Conservation (phyloP, 2,888 invertebrate genomes). For the Strigamia maritima region DNA sequence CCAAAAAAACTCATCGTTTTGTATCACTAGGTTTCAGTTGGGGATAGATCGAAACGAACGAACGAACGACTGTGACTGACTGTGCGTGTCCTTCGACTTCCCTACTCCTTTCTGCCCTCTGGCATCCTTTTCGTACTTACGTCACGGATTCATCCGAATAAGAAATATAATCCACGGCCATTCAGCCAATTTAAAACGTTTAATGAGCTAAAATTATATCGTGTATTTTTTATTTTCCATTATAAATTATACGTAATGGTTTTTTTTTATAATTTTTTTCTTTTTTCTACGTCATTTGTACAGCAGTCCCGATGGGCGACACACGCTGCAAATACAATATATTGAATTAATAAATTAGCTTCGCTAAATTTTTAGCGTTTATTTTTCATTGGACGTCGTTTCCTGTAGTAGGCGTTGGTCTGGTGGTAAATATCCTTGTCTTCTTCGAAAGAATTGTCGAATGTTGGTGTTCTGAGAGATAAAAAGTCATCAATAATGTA, state of each 20-base stretch:
- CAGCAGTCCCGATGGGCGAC: not conserved
- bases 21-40: no score
- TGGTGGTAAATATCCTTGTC: slow-evolving; percentile 4
- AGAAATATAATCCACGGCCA: not conserved
- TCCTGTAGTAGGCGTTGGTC: not conserved
- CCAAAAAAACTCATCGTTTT: slow-evolving; percentile 27
- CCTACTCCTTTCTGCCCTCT: slow-evolving; percentile 14
- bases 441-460: not conserved
- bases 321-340: not conserved
- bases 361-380: not conserved
- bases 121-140: not conserved
- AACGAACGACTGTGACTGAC: no score
- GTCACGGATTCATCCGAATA: not conserved
- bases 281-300: not conserved
- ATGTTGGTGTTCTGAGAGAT: not conserved
- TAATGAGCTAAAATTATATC: not conserved
- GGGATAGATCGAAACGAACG: no score
- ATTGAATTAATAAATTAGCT: not conserved
- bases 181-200: no score
- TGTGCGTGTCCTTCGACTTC: slow-evolving; percentile 12
- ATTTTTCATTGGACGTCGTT: not conserved
- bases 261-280: not conserved
- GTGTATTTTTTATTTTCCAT: not conserved
- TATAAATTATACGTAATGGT: no score
- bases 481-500: no score